A percentile compares a stretch with the other conserved stretches of the same genome.
Conservation (phyloP, 2,113 vertebrate genomes). For the Rhinolophus ferrumequinum region DNA sequence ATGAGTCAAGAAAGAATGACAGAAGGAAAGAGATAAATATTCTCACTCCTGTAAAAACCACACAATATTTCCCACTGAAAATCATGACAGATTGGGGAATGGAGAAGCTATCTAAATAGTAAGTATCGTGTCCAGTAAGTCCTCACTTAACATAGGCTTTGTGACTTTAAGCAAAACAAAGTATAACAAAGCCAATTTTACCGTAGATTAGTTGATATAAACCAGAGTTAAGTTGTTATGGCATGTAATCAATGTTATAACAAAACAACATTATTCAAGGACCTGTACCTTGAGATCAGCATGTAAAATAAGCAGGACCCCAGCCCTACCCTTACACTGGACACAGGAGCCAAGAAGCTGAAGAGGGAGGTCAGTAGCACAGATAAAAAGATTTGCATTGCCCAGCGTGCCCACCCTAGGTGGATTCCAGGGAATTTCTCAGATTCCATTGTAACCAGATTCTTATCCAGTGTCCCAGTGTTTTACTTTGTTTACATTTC, state of each 20-base stretch:
- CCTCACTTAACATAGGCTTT: not conserved
- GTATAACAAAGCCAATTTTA: not conserved
- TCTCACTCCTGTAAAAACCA: not conserved
- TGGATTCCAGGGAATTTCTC: not conserved
- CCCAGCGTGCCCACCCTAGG: not conserved
- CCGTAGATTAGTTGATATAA: not conserved
- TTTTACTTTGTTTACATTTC: not conserved
- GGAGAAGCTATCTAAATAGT: not conserved
- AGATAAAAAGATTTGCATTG: not conserved
- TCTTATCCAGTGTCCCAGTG: not conserved
- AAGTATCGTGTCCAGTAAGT: not conserved
- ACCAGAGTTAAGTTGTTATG: not conserved
- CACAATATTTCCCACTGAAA: not conserved
- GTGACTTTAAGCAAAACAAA: not conserved
- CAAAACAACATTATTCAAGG: not conserved
- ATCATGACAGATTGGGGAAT: not conserved
- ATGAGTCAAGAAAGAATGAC: not conserved
- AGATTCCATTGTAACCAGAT: conserved; percentile 14
- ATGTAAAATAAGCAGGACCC: not conserved
- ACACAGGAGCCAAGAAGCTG: not conserved
- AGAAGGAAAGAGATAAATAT: not conserved
- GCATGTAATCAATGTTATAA: not conserved
- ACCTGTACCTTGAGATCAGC: not conserved
- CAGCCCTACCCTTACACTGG: not conserved
- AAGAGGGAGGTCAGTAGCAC: not conserved